These are phyloP conservation scores for Butorides virescens DNA, from an alignment of 2,113 vertebrate species.

Conservation along the genomic window DNA sequence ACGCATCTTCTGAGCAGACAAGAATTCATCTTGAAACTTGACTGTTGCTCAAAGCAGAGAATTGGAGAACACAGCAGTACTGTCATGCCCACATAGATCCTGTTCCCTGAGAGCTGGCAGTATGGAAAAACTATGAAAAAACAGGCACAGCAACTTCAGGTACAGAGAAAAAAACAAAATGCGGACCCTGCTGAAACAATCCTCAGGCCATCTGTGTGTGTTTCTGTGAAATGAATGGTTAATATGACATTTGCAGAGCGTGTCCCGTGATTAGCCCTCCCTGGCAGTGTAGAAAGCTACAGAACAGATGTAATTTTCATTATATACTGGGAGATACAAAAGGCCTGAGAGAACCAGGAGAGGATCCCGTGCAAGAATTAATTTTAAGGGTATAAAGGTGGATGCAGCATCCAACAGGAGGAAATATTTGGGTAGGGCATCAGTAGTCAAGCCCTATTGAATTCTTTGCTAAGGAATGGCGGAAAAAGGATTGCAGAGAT, in stretches of 20 bases:
- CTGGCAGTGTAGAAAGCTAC: neutral
- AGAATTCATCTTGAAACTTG: neutral
- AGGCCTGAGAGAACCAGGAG: neutral
- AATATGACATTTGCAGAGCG: neutral
- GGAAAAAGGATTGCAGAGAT: neutral
- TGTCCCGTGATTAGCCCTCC: neutral
- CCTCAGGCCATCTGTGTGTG: neutral
- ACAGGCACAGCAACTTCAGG: neutral
- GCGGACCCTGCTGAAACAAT: neutral
- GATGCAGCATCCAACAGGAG: neutral
- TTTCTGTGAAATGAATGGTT: constrained; percentile 20
- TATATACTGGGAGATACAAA: neutral
- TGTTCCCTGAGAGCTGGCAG: neutral
- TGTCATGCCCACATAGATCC: neutral
- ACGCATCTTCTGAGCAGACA: neutral
- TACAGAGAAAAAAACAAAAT: neutral
- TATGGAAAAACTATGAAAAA: neutral
- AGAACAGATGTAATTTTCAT: neutral
- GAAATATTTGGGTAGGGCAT: neutral
- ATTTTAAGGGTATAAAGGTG: neutral
- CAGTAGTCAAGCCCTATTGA: neutral
- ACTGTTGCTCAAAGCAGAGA: neutral
- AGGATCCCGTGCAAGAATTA: neutral
- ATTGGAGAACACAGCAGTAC: neutral
- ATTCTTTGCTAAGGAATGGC: neutral